Evolutionary conservation across 2,888 invertebrate genomes (phyloP), one percentile per base, ranked within the genome.

Genomic region (Amphipyra tragopoginis): DNA sequence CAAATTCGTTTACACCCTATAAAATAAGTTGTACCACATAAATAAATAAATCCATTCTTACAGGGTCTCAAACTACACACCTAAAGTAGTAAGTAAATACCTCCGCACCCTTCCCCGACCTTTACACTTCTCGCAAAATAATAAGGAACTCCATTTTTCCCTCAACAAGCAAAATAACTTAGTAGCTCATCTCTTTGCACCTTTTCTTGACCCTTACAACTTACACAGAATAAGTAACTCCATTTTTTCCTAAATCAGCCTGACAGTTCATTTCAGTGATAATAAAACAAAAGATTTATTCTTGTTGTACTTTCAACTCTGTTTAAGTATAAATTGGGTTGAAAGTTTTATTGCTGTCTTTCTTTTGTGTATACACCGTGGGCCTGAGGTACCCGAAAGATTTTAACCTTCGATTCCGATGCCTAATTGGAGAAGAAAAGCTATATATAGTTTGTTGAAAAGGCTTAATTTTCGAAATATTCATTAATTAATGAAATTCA

Each of bases 101-200:
- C 36, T 29, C 36, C 38, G 43, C 15, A 52, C 67, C 56, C 50
- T 72, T 56, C 47, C 13, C 34, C 51, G 39, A 62, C 62, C 70
- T 53, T 59, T 56, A 50, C 72, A 51, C 53, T 57, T 21, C 62
- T 72, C 67, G 56, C 21, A n/a, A 63, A 67, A 62, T 72, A 72
- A 71, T 63, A 67, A 44, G 49, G 34, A 57, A 42, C 54, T 54
- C 63, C 51, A 67, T 67, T 71, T 69, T 72, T 39, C 15, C 45
- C 40, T 5, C n/a, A 14, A 21, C 54, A 34, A 50, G 55, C 38
- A 48, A 58, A 54, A 72, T 72, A 67, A 62, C 43, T 72, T 57
- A 67, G 50, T 67, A 44, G 29, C 53, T 67, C 63, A 54, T 47
- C 53, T 48, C 50, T 67, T 51, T 34, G 40, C 51, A 72, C 67